These are phyloP conservation scores for Propithecus coquereli DNA, from an alignment of 2,113 vertebrate species.

Conservation along the genomic window DNA sequence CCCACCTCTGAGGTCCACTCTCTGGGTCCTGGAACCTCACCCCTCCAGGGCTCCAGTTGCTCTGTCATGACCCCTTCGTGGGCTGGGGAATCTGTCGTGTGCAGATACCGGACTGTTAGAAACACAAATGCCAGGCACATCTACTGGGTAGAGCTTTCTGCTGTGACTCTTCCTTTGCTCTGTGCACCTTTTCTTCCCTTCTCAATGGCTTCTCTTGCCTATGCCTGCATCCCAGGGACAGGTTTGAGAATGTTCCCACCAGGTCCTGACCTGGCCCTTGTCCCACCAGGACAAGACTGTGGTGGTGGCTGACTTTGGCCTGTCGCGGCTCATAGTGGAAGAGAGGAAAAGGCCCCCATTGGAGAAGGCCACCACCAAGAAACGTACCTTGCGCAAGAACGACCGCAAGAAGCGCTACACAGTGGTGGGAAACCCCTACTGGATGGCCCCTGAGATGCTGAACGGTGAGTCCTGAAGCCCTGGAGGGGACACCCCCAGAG, in stretches of 20 bases:
- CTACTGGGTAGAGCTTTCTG: background rate
- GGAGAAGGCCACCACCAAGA: constrained; percentile 91
- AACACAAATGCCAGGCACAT: background rate
- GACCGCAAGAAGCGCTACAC: constrained; percentile 97
- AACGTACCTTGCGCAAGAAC: constrained; percentile 88
- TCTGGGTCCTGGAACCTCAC: background rate
- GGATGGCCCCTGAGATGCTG: constrained; percentile 99
- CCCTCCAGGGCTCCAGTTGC: background rate
- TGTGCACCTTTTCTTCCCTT: background rate
- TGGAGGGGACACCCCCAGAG: background rate
- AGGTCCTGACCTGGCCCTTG: constrained; percentile 19
- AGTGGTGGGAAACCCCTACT: constrained; percentile 97
- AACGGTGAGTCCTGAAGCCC: constrained; percentile 86
- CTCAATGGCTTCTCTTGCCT: background rate
- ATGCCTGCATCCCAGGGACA: background rate
- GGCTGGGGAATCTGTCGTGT: background rate
- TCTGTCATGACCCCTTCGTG: background rate
- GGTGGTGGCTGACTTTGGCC: constrained; percentile 96
- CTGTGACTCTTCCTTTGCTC: constrained; percentile 7
- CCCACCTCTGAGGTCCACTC: background rate
- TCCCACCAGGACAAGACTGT: constrained; percentile 92
- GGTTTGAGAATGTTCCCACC: background rate
- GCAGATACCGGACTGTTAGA: background rate
- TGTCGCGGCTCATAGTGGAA: constrained; percentile 93
- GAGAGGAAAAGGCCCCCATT: constrained; percentile 89